phyloP scores from a whole-genome alignment of 2,797 vertebrate genomes.

The Channallabes apus region DNA sequence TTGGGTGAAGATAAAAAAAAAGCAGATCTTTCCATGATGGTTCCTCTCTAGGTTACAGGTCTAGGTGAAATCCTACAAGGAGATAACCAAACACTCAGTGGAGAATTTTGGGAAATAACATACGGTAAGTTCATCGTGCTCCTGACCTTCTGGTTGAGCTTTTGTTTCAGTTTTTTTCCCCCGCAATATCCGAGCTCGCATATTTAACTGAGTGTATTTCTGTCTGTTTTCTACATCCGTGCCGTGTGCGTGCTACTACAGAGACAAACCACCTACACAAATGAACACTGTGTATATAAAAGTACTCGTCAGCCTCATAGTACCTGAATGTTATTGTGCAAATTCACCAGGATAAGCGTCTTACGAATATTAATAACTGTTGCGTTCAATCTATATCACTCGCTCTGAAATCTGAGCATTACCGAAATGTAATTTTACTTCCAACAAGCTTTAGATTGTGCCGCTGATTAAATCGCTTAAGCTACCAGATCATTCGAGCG shows the following conservation, averaged over 20 bases:
- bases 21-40: background rate
- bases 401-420: background rate
- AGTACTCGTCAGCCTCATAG: background rate
- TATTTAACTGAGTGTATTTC: background rate
- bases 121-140: background rate
- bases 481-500: conserved; percentile 1
- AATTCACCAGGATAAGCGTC: background rate
- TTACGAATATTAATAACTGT: conserved; percentile 3
- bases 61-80: background rate
- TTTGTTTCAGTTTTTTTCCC: too few relatives aligned
- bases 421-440: conserved; percentile 32
- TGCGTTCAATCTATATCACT: conserved; percentile 16
- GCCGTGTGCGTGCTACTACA: background rate
- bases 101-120: background rate
- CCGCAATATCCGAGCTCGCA: background rate
- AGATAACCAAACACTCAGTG: background rate
- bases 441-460: conserved; percentile 16
- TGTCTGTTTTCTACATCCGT: background rate
- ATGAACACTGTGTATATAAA: background rate
- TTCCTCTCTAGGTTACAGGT: background rate
- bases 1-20: background rate
- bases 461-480: conserved; percentile 36
- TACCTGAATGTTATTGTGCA: background rate
- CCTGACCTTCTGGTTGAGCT: background rate
- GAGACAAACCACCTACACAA: background rate